Evolutionary conservation across 2,797 vertebrate genomes (phyloP).

Genomic region (Diceros bicornis): DNA sequence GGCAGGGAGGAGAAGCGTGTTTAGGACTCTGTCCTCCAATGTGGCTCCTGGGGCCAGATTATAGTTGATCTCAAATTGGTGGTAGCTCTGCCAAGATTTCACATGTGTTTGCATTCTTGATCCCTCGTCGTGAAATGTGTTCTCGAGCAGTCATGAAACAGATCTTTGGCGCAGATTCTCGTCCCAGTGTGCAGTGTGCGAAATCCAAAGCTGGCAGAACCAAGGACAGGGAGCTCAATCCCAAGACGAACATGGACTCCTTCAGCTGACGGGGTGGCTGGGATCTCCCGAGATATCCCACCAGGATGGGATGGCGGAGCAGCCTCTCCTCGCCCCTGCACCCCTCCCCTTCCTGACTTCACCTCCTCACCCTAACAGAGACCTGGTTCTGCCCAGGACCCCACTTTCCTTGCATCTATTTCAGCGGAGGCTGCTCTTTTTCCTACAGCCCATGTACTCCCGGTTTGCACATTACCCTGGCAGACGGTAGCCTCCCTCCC

Average conservation of each 20-base stretch:
- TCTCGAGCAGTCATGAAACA: background rate
- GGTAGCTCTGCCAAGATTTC: background rate
- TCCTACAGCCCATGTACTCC: background rate
- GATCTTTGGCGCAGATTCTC: background rate
- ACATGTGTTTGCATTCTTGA: background rate
- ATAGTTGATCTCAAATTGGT: background rate
- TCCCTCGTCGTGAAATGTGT: background rate
- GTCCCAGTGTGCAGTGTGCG: background rate
- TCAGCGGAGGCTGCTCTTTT: background rate
- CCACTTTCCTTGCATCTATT: background rate
- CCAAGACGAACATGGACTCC: background rate
- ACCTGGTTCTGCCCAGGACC: too few species aligned
- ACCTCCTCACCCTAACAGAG: background rate
- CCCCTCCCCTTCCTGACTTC: background rate
- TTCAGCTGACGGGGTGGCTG: too few species aligned
- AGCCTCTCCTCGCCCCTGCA: background rate
- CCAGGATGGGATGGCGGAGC: too few species aligned
- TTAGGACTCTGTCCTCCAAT: too few species aligned
- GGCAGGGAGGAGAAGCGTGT: background rate
- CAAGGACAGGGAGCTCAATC: background rate
- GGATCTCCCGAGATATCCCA: background rate
- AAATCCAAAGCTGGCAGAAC: background rate
- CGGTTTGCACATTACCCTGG: background rate
- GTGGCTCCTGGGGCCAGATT: background rate
- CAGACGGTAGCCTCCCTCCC: background rate